Percentiles rank a stretch among this genome's conserved stretches.
Evolutionary conservation across 2,888 invertebrate species (phyloP).

Genomic region (Yponomeuta plumbellus): DNA sequence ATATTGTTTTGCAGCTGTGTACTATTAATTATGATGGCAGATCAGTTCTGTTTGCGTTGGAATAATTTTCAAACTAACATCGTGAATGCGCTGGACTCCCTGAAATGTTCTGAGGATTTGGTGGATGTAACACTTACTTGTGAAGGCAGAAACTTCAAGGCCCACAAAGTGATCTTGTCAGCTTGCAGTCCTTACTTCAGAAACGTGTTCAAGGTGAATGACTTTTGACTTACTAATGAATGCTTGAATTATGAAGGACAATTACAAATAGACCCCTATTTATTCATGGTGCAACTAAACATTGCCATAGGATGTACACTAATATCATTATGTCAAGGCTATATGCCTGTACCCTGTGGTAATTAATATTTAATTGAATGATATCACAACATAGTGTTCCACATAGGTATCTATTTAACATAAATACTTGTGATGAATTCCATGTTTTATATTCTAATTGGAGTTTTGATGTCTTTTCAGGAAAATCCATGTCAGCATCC

Average conservation of each 20-base stretch:
- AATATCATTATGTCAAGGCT: too few relatives aligned
- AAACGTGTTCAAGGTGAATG: slow-evolving; percentile 82
- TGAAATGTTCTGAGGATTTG: slow-evolving; percentile 82
- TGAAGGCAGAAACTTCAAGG: slow-evolving; percentile 83
- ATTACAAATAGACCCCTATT: neutral
- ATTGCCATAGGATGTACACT: neutral
- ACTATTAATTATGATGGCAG: slow-evolving; percentile 56
- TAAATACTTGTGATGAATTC: too few relatives aligned
- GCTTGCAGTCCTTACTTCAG: slow-evolving; percentile 86
- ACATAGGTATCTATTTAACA: too few relatives aligned
- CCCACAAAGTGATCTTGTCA: slow-evolving; percentile 85
- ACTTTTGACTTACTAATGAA: slow-evolving; percentile 32
- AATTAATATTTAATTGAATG: too few relatives aligned
- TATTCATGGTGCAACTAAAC: neutral
- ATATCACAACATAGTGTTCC: too few relatives aligned
- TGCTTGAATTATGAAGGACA: slow-evolving; percentile 3
- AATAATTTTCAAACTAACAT: slow-evolving; percentile 84
- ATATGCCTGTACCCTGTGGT: too few relatives aligned
- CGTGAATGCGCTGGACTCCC: slow-evolving; percentile 81
- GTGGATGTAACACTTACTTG: slow-evolving; percentile 85
- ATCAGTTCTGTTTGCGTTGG: slow-evolving; percentile 86
- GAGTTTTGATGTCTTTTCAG: slow-evolving; percentile 45
- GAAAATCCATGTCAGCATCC: slow-evolving; percentile 85
- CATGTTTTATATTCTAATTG: neutral
- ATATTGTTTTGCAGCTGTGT: slow-evolving; percentile 10